Base-by-base conservation (phyloP, 2,113 vertebrate genomes). In the Corapipo altera region DNA sequence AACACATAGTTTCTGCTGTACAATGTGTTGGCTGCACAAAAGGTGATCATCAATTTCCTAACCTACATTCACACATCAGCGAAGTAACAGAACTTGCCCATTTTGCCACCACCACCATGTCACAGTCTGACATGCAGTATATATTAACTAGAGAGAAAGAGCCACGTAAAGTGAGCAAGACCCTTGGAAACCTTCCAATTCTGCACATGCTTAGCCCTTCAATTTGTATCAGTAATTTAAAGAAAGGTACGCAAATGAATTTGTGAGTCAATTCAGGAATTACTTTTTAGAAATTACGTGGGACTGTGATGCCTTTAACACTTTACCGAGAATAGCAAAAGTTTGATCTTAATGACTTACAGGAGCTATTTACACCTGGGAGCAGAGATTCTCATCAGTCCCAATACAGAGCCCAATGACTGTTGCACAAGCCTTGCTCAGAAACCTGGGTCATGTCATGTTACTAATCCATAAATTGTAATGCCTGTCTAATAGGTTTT, bases 111-210 rank as follows among this genome's bases (percentile, higher is more conserved):
- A 7, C 8, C 27, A 49, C 2, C 2, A 1, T 54, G 17, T 9
- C 30, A 30, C 19, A 55, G 54, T 15, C n/a, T 54, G 67, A 51
- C 10, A n/a, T 4, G 8, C n/a, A 57, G 9, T 6, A 37, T 2
- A 4, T 4, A 41, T 33, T 37, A 58, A 41, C 12, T 11, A 26
- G 11, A 49, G 21, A 35, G 61, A 79, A 43, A 54, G 37, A 87
- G 12, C 2, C n/a, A 57, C 0, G 0, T 0, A 22, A 21, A 75
- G 21, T 6, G 15, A 71, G 35, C 11, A 51, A 44, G n/a, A 78
- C 28, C 32, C 46, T n/a, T 39, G 43, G 35, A 80, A 78, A 66
- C 17, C 7, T 15, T 39, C 16, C 1, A 3, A 20, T 75, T 66
- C 23, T 48, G 20, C 21, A 39, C 20, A 9, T 15, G 18, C 7